Evolutionary conservation across 2,113 vertebrate species (phyloP).

Genomic region (Coregonus clupeaformis): DNA sequence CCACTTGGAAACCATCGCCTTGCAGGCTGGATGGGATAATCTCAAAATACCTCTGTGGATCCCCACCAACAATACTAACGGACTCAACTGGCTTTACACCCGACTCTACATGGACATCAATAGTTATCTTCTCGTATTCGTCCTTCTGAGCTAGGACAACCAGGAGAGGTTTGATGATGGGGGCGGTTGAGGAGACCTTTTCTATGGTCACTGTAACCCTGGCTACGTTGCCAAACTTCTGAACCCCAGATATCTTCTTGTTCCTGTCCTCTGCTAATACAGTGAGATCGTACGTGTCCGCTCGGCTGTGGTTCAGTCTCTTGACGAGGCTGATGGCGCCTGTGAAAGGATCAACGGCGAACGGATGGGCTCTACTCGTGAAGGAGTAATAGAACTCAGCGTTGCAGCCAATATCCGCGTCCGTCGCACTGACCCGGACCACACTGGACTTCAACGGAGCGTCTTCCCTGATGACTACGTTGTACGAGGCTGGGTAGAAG

Average conservation of each 20-base stretch:
- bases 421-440: conserved; percentile 86
- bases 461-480: conserved; percentile 82
- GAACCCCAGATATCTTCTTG: conserved; percentile 84
- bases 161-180: conserved; percentile 67
- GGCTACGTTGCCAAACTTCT: conserved; percentile 86
- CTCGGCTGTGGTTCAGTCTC: conserved; percentile 80
- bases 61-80: conserved; percentile 82
- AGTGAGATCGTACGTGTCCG: conserved; percentile 80
- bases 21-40: conserved; percentile 76
- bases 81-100: conserved; percentile 75
- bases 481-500: conserved; percentile 92
- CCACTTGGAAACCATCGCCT: conserved; percentile 81
- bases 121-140: conserved; percentile 65
- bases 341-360: conserved; percentile 85
- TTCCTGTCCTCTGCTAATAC: conserved; percentile 91
- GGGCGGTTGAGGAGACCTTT: conserved; percentile 71
- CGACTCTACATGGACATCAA: conserved; percentile 76
- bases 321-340: conserved; percentile 81
- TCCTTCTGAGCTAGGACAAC: conserved; percentile 58
- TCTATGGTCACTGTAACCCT: conserved; percentile 78
- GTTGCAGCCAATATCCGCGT: conserved; percentile 90
- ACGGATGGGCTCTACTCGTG: conserved; percentile 77
- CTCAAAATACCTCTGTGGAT: conserved; percentile 83
- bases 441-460: conserved; percentile 78
- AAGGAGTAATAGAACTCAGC: conserved; percentile 89